These are phyloP conservation scores for Eurosta solidaginis DNA, from an alignment of 1,140 invertebrate species.

Conservation along the genomic window DNA sequence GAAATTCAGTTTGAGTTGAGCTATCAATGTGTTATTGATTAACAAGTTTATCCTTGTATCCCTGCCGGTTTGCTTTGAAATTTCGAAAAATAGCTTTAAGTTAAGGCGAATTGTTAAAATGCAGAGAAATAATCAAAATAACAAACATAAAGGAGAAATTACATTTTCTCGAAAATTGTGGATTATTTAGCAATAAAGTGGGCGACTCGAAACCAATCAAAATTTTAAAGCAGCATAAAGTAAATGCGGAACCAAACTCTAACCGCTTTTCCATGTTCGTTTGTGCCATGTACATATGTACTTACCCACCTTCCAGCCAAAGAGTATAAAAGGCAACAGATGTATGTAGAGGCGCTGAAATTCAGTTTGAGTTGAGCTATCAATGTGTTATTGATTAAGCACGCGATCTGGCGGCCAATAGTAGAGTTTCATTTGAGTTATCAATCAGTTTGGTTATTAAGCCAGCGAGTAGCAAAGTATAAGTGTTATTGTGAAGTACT, in stretches of 20 bases:
- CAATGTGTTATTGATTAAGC: too few species aligned
- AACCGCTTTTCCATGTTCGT: background rate
- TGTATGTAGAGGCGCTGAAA: too few species aligned
- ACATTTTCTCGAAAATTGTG: conserved; percentile 34
- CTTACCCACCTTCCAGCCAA: background rate
- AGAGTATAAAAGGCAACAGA: too few species aligned
- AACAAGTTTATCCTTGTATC: background rate
- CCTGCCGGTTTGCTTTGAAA: background rate
- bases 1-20: too few species aligned
- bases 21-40: too few species aligned
- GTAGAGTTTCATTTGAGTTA: too few species aligned
- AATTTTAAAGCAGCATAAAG: conserved; percentile 30
- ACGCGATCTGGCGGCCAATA: too few species aligned
- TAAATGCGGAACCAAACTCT: background rate
- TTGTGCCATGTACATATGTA: background rate
- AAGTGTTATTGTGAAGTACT: too few species aligned
- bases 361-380: too few species aligned
- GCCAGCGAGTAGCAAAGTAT: too few species aligned
- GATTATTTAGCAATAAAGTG: conserved; percentile 36
- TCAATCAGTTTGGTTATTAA: too few species aligned
- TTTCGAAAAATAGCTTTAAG: background rate
- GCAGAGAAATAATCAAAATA: background rate
- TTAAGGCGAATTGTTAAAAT: background rate
- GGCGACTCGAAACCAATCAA: conserved; percentile 23
- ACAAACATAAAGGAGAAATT: conserved; percentile 17